A percentile compares a stretch with the other conserved stretches of the same genome.
Conservation (phyloP, 1,140 invertebrate species). For the Cotesia glomerata region DNA sequence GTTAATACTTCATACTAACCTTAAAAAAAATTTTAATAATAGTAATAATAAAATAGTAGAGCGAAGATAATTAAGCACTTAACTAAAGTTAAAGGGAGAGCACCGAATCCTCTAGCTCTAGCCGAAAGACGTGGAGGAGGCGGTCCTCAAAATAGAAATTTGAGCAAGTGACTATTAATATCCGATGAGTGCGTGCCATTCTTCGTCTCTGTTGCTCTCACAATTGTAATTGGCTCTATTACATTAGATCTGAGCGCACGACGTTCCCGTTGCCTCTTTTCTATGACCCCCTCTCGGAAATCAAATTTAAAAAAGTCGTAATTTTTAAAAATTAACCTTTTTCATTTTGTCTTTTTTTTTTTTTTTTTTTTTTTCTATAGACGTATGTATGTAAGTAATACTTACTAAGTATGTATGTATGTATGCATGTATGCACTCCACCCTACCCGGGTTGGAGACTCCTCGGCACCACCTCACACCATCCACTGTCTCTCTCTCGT, state of each 20-base stretch:
- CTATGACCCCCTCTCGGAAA: no score
- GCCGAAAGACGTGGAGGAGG: conserved; percentile 24
- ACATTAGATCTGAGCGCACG: neutral
- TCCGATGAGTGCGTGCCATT: conserved; percentile 41
- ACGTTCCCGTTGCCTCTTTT: conserved; percentile 2
- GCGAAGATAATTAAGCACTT: no score
- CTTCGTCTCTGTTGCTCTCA: conserved; percentile 17
- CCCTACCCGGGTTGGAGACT: neutral
- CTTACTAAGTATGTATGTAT: no score
- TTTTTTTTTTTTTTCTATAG: no score
- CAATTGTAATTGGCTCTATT: neutral
- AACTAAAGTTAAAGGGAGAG: neutral
- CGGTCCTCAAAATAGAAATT: conserved; percentile 40
- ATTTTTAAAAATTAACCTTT: no score
- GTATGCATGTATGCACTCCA: neutral
- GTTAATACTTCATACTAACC: no score
- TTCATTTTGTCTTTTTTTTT: no score
- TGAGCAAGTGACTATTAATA: conserved; percentile 47
- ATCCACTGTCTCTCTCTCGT: neutral
- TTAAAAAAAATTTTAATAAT: no score
- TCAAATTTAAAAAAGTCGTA: no score
- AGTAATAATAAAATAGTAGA: no score
- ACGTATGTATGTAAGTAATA: no score
- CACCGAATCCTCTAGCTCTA: conserved; percentile 16
- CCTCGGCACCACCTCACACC: conserved; percentile 1